Conservation (phyloP, 2,113 vertebrate species). For the Felis chaus region DNA sequence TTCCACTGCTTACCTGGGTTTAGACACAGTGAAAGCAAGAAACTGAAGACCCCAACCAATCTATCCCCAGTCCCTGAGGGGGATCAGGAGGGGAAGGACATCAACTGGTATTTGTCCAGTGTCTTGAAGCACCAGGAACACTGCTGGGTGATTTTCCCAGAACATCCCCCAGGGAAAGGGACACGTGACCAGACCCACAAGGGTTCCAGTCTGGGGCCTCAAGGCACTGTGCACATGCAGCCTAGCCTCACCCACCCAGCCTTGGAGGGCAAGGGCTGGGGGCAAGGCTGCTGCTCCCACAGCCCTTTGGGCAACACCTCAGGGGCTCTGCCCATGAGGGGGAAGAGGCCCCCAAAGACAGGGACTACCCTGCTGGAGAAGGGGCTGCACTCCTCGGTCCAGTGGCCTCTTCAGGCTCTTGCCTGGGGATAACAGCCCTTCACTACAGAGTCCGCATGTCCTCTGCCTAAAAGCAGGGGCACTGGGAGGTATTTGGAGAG, state of each 20-base stretch:
- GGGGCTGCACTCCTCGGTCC: background rate
- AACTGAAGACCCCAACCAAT: background rate
- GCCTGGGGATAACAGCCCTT: background rate
- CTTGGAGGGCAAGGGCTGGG: background rate
- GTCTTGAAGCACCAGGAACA: background rate
- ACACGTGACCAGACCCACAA: background rate
- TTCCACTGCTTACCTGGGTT: background rate
- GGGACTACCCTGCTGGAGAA: background rate
- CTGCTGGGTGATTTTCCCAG: background rate
- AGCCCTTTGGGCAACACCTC: background rate
- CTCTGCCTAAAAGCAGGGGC: background rate
- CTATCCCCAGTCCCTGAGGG: background rate
- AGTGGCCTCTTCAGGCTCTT: background rate
- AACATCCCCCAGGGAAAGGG: background rate
- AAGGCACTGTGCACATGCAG: background rate
- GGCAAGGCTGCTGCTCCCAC: rapidly evolving
- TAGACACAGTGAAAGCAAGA: background rate
- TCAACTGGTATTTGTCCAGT: rapidly evolving
- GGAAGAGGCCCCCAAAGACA: background rate
- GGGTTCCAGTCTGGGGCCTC: background rate
- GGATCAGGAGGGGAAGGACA: background rate
- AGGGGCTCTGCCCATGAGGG: background rate
- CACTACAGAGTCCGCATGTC: rapidly evolving
- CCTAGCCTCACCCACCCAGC: background rate
- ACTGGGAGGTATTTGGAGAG: background rate